Base-by-base conservation (phyloP, 37 sponge, comb jelly and placozoan genomes). In the Axinella damicornis region DNA sequence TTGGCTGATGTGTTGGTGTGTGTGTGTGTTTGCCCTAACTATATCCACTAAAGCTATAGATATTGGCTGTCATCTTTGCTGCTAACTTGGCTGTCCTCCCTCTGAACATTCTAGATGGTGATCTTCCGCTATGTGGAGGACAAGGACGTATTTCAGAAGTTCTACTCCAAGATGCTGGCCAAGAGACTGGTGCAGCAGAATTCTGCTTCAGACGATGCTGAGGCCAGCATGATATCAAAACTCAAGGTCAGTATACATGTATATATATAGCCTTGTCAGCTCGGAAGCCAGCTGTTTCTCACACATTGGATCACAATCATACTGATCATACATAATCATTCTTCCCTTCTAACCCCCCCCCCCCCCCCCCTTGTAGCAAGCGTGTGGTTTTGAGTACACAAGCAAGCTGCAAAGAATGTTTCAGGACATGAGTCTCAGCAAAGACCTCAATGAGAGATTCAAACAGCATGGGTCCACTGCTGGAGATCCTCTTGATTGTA, bases 121-220 rank as follows among this genome's bases (percentile, higher is more conserved):
- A 80, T 98, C 19, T 97, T 97, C 87, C 91, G 89, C 46, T 99
- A 99, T 83, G 92, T 99, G 28, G 96, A 95, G 33, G 99, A 99
- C 69, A 99, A 99, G 69, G 99, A 99, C 70, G 99, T 99, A 14
- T 99, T 99, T 60, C 99, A 99, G 83, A 99, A 95, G 91, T 99
- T 99, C 73, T 99, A 99, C 77, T 85, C 98, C 30, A 93, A 92
- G 41, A 88, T 97, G 92, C 77, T 99, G 41, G 99, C 99, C 25
- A 95, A 93, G 75, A 86, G 99, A 82, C 85, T 99, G 25, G 99
- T 99, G 6, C 89, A 95, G 37, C 92, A 89, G 37, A 95, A 88
- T 69, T 99, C 99, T 16, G 94, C 96, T 25, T 99, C 99, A 2
- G 97, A 99, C 83, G 97, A 99, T 77, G 94, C 98, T 34, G 99